These are phyloP conservation scores for Acipenser ruthenus DNA, from an alignment of 2,797 vertebrate genomes.

Conservation along the genomic window DNA sequence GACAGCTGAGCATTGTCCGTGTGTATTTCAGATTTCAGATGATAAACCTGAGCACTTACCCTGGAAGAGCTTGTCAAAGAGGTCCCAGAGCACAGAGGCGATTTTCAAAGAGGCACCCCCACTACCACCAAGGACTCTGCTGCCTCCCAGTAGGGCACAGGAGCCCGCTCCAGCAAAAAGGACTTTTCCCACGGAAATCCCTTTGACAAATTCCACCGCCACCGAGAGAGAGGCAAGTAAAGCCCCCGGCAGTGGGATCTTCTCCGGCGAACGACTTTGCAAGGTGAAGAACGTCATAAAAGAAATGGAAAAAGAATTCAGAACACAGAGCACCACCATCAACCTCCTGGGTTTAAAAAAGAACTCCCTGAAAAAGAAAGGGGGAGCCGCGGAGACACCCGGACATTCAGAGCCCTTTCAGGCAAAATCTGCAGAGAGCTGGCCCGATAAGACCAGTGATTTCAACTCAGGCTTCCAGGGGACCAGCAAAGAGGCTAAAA, in stretches of 20 bases:
- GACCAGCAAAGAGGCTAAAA: slow-evolving; percentile 12
- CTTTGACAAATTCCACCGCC: background rate
- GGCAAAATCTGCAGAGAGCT: background rate
- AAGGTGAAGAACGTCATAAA: slow-evolving; percentile 22
- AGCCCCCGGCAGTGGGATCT: background rate
- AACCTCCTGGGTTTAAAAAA: slow-evolving; percentile 47
- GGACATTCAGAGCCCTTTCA: slow-evolving; percentile 24
- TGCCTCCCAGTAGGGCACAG: slow-evolving; percentile 17
- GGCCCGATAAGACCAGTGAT: background rate
- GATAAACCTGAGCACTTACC: slow-evolving; percentile 30
- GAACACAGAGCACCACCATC: slow-evolving; percentile 5
- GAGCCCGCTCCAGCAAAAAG: background rate
- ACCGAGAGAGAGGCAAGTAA: too few relatives aligned
- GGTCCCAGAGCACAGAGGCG: background rate
- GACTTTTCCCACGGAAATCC: background rate
- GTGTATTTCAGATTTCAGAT: slow-evolving; percentile 19
- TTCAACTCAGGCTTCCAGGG: background rate
- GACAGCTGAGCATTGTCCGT: too few relatives aligned
- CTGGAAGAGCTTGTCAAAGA: slow-evolving; percentile 20
- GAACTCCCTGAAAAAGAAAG: slow-evolving; percentile 42
- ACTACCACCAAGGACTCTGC: slow-evolving; percentile 25
- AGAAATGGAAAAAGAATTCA: slow-evolving; percentile 22
- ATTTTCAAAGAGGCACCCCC: slow-evolving; percentile 25
- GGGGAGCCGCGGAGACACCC: slow-evolving; percentile 21
- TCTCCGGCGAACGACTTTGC: slow-evolving; percentile 3